These are phyloP conservation scores for Tamias sibiricus DNA, from an alignment of 2,113 vertebrate species.

Conservation along the genomic window DNA sequence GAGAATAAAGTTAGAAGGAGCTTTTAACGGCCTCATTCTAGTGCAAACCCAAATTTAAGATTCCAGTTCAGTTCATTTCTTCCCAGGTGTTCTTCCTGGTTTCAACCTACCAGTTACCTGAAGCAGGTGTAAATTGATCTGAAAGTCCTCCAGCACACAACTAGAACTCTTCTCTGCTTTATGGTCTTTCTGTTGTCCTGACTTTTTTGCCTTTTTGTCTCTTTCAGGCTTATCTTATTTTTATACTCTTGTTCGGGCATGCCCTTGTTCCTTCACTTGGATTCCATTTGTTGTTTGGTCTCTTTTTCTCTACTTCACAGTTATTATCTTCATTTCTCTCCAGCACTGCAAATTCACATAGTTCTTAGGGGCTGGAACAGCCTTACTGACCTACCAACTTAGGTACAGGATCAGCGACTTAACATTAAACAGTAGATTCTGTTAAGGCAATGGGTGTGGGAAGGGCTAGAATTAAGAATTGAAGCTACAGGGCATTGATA, in stretches of 20 bases:
- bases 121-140: background rate
- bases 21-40: background rate
- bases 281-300: background rate
- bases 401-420: background rate
- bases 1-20: background rate
- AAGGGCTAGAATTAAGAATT: background rate
- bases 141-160: accelerated
- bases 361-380: background rate
- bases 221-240: background rate
- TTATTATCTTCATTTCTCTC: background rate
- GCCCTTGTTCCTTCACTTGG: background rate
- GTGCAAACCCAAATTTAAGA: background rate
- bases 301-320: background rate
- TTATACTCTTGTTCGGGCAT: background rate
- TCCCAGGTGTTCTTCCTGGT: background rate
- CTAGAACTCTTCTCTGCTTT: background rate
- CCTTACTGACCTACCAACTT: background rate
- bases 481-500: background rate
- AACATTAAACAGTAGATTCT: background rate
- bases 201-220: background rate
- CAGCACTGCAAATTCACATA: background rate
- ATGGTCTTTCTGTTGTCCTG: background rate
- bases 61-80: background rate
- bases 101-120: background rate
- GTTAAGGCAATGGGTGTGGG: background rate